Conservation (phyloP, 2,797 vertebrate species). For the Remorina albescens region DNA sequence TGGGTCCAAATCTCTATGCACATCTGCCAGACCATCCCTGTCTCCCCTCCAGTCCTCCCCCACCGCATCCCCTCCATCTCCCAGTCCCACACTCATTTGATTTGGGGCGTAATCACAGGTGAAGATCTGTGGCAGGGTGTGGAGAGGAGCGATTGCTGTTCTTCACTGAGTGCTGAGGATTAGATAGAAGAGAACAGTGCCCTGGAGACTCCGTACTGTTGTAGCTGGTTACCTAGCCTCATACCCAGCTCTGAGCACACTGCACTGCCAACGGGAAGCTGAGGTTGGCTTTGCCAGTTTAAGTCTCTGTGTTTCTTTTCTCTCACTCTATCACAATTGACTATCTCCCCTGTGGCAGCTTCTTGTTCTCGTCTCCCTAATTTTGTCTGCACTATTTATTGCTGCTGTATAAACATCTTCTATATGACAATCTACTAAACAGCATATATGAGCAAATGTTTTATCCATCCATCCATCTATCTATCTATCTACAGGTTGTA, state of each 20-base stretch:
- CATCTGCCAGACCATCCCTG: slow-evolving; percentile 65
- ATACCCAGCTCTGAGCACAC: slow-evolving; percentile 45
- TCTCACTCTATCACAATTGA: slow-evolving; percentile 32
- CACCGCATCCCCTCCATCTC: slow-evolving; percentile 33
- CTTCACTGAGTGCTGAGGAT: slow-evolving; percentile 71
- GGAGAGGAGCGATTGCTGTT: slow-evolving; percentile 72
- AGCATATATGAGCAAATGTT: not conserved
- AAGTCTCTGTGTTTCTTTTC: slow-evolving; percentile 34
- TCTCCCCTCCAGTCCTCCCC: slow-evolving; percentile 15
- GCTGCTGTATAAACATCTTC: not conserved
- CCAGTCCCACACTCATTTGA: slow-evolving; percentile 74
- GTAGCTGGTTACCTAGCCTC: slow-evolving; percentile 57
- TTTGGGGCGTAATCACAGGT: slow-evolving; percentile 75
- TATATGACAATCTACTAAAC: not conserved
- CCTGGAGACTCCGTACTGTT: slow-evolving; percentile 62
- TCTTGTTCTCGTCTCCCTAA: slow-evolving; percentile 22
- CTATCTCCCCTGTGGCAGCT: slow-evolving; percentile 24
- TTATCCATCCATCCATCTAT: slow-evolving; percentile 12
- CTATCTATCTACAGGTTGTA: not conserved
- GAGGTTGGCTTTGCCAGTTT: slow-evolving; percentile 47
- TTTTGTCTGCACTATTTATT: slow-evolving; percentile 4
- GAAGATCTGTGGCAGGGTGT: slow-evolving; percentile 74
- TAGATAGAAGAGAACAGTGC: slow-evolving; percentile 68
- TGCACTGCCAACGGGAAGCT: slow-evolving; percentile 45
- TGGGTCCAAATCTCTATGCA: slow-evolving; percentile 66